These are phyloP conservation scores for Dipodomys stephensi DNA, from an alignment of 2,113 vertebrate species.

Conservation along the genomic window DNA sequence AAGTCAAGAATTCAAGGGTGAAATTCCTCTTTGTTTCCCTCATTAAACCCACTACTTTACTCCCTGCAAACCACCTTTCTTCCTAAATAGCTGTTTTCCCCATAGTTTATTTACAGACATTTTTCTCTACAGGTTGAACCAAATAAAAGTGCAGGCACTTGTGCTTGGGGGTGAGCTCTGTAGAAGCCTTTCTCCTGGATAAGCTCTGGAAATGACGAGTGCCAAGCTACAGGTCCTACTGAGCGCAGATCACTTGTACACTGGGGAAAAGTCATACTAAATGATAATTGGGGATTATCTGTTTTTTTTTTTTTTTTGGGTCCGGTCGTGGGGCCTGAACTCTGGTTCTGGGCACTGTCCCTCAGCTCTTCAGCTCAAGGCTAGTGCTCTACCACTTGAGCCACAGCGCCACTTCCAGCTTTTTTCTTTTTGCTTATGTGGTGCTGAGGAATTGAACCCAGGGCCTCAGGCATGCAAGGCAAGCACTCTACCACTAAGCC, in stretches of 20 bases:
- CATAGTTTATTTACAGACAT: conserved; percentile 36
- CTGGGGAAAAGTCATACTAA: neutral
- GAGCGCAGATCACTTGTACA: neutral
- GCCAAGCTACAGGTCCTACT: neutral
- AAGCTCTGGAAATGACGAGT: too few relatives aligned
- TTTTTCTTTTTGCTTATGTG: too few relatives aligned
- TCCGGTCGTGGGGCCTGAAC: too few relatives aligned
- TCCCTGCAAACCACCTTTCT: neutral
- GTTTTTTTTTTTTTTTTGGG: conserved; percentile 6
- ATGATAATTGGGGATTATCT: neutral
- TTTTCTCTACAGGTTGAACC: neutral
- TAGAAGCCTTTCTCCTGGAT: neutral
- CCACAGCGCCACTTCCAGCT: too few relatives aligned
- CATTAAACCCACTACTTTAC: neutral
- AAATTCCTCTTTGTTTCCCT: conserved; percentile 13
- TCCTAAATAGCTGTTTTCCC: neutral
- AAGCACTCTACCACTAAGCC: too few relatives aligned
- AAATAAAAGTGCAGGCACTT: conserved; percentile 20
- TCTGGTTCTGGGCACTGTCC: too few relatives aligned
- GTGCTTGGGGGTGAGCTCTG: neutral
- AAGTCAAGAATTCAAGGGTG: conserved; percentile 9
- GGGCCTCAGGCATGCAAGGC: too few relatives aligned
- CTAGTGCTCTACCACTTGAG: too few relatives aligned
- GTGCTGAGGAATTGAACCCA: too few relatives aligned
- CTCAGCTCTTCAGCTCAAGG: too few relatives aligned